Base-by-base conservation (phyloP, 2,113 vertebrate species). In the Dicentrarchus labrax region DNA sequence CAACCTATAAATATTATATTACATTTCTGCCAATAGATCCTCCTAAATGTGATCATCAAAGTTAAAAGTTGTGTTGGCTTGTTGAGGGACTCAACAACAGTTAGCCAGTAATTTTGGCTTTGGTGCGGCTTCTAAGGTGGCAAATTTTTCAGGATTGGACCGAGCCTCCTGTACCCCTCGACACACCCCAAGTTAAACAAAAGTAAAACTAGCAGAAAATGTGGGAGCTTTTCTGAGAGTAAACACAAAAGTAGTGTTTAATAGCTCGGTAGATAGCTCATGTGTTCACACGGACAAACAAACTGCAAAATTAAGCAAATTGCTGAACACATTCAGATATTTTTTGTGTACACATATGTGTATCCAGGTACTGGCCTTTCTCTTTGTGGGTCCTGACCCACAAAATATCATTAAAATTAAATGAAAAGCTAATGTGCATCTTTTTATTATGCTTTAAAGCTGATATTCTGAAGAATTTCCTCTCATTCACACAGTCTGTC, bases 91-190 rank as follows among this genome's bases (percentile, higher is more conserved):
- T 60, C 21, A 2, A 36, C 17, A 4, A 48, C 12, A 71, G 4
- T 59, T 8, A 12, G 16, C 5, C 8, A 72, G 21, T 60, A 48
- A 45, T 19, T 8, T 72, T 1, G 39, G 8, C 21, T 60, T 67
- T 48, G 45, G 75, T 48, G 50, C 12, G 11, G 69, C 22, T 47
- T 59, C 47, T 9, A 24, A 47, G 38, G 11, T 15, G 0, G 9
- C 74, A 82, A 79, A 78, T 76, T 54, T 71, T 57, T 48, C 51
- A 78, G 62, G 12, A 24, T 59, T 47, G 6, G 57, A 2, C 36
- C 6, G 15, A 38, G 0, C 41, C 51, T 51, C 72, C 9, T 30
- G 21, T 16, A 48, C 67, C 16, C 50, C 15, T 2, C n/a, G 41
- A 65, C 39, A 72, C 61, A 39, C 38, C 53, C 45, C 24, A 5